phyloP scores from a whole-genome alignment of 2,113 vertebrate species.

The Ranitomeya variabilis region DNA sequence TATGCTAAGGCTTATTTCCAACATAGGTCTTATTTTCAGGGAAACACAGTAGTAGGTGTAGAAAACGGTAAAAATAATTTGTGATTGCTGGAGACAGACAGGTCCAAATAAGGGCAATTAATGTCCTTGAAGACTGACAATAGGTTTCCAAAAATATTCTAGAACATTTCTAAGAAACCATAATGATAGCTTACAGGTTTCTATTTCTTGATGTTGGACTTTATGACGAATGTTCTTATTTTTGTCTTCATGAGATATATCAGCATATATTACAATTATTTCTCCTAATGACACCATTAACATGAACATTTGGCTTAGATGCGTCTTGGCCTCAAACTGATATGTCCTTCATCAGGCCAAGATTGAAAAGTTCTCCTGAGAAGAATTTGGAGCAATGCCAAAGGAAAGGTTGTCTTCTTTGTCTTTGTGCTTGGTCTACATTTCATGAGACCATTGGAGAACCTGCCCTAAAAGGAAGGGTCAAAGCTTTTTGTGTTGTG shows the following conservation, averaged over 20 bases:
- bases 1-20: no score
- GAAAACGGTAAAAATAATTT: background rate
- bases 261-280: no score
- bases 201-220: background rate
- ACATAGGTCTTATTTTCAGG: no score
- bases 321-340: no score
- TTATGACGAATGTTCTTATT: background rate
- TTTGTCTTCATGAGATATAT: background rate
- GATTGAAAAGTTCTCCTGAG: no score
- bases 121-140: background rate
- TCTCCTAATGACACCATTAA: no score
- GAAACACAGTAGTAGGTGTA: background rate
- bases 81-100: background rate
- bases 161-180: conserved; percentile 8
- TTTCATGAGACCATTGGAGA: background rate
- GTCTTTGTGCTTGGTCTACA: no score
- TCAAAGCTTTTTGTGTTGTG: background rate
- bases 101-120: background rate
- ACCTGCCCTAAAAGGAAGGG: background rate
- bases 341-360: no score
- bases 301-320: no score
- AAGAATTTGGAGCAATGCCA: no score
- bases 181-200: background rate
- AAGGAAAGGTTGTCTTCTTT: no score
- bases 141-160: background rate